Base-by-base conservation (phyloP, 1,140 invertebrate genomes). In the Panagrolaimus sp. region DNA sequence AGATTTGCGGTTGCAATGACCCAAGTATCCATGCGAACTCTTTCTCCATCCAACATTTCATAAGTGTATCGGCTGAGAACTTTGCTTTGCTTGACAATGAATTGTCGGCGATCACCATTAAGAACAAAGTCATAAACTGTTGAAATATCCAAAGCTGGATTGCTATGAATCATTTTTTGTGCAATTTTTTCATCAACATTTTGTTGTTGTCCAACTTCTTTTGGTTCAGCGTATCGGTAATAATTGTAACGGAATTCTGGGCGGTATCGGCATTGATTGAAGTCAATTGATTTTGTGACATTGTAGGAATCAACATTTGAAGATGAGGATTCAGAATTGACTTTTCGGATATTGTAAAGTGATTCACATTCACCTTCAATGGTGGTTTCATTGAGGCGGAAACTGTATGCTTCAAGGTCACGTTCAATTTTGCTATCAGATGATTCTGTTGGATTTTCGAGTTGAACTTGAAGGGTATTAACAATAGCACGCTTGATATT, bases 401-500 rank as follows among this genome's bases (percentile, higher is more conserved):
- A 72, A 43, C 26, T 38, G 1, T 28, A 45, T 28, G 68, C 67
- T 0, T 66, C 38, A 52, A 46, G 45, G 21, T 21, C 14, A 6
- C 28, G 67, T 38, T 21, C 24, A 43, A 26, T 26, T 38, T 43
- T 14, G 2, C 32, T 55, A 12, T 26, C 17, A 4, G 6, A 21
- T 43, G 63, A 43, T 17, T 58, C 43, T 43, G 73, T 48, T 28
- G 38, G 21, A 15, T 48, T 24, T 28, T 75, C 58, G 28, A 82
- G 55, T 66, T 82, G 78, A 43, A 83, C 63, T 69, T 83, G 80
- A 45, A 84, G 28, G 55, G 82, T 62, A 67, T 76, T 78, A 26
- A 84, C 17, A 32, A 81, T 43, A 62, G 79, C 80, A 65, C 76
- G 69, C 68, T 84, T 84, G 52, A 84, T 72, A 71, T 84, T 83